Conservation (phyloP, 1,140 invertebrate genomes). For the Drosophila serrata region DNA sequence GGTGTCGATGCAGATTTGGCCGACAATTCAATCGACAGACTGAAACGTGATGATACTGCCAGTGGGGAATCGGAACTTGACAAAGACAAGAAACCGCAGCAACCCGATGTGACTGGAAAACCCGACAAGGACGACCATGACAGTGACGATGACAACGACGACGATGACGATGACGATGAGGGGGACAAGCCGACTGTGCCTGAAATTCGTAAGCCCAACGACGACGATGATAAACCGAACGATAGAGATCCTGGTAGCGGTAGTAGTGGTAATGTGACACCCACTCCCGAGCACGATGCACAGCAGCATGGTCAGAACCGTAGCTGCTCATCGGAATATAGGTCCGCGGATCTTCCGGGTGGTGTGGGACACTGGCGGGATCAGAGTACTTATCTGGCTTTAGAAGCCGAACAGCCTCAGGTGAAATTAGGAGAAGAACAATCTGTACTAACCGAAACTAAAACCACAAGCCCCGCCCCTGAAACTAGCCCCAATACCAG, state of each 20-base stretch:
- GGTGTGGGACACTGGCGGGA: slow-evolving; percentile 93
- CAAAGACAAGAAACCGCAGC: slow-evolving; percentile 71
- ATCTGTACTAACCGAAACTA: slow-evolving; percentile 66
- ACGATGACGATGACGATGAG: slow-evolving; percentile 80
- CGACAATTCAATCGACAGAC: slow-evolving; percentile 43
- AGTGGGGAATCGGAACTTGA: slow-evolving; percentile 54
- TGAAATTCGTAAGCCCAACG: slow-evolving; percentile 81
- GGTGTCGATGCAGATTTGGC: slow-evolving; percentile 47
- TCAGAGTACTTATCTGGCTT: slow-evolving; percentile 91
- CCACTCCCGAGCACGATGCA: slow-evolving; percentile 83
- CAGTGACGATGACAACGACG: slow-evolving; percentile 85
- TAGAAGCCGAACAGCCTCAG: slow-evolving; percentile 73
- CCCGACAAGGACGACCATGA: slow-evolving; percentile 70
- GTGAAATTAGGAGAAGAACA: slow-evolving; percentile 52
- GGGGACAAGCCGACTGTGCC: slow-evolving; percentile 74
- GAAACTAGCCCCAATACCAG: slow-evolving; percentile 68
- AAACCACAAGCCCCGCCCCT: slow-evolving; percentile 47
- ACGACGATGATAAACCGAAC: slow-evolving; percentile 86
- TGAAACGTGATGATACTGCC: slow-evolving; percentile 53
- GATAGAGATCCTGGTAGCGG: slow-evolving; percentile 88
- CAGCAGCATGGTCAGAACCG: slow-evolving; percentile 79
- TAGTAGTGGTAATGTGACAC: slow-evolving; percentile 88
- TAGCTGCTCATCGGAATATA: slow-evolving; percentile 88
- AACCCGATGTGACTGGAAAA: slow-evolving; percentile 51
- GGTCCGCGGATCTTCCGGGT: slow-evolving; percentile 90